Base-by-base conservation (phyloP, 30 jellyfish, hydroid and myxozoan species). In the Aurelia sp. region DNA sequence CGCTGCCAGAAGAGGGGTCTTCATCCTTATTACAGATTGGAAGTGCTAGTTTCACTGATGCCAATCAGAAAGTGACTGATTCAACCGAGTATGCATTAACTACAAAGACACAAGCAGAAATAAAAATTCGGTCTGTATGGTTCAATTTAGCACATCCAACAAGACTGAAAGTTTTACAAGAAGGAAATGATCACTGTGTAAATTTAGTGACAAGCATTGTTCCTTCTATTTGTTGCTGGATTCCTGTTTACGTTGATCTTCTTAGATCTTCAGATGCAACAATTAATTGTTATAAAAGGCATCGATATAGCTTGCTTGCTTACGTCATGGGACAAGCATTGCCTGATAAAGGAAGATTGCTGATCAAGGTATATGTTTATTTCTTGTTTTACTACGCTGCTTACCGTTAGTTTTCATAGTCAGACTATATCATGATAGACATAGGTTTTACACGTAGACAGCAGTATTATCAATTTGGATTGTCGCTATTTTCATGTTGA, bases 101-200 rank as follows among this genome's bases (percentile, higher is more conserved):
- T 59, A 57, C 65, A 57, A 82, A 41, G 27, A 53, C 31, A 18
- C 76, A 58, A 44, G 98, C 94, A 11, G 76, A 67, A 55, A 13
- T 84, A 33, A 78, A 63, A 20, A 62, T 94, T 31, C 55, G 65
- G 35, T 50, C 65, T 22, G 85, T 89, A 21, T 94, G 98, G 98
- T 38, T 94, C 65, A 89, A 94, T 80, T 71, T 89, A n/a, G 98
- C 98, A 11, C 91, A 97, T 16, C 98, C 98, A 47, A 75, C 97
- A 24, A 88, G 83, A 67, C 66, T 94, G 86, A 78, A 71, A 74
- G 77, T 82, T 2, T 52, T 87, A 35, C 96, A 88, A 78, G 91
- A 81, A 72, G 93, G 87, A 41, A 78, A 57, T 27, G 97, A 88
- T 57, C 89, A 88, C 47, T 89, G 91, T 55, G 87, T 88, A 13